Conservation (phyloP, 2,113 vertebrate species). For the Sigmodon hispidus region DNA sequence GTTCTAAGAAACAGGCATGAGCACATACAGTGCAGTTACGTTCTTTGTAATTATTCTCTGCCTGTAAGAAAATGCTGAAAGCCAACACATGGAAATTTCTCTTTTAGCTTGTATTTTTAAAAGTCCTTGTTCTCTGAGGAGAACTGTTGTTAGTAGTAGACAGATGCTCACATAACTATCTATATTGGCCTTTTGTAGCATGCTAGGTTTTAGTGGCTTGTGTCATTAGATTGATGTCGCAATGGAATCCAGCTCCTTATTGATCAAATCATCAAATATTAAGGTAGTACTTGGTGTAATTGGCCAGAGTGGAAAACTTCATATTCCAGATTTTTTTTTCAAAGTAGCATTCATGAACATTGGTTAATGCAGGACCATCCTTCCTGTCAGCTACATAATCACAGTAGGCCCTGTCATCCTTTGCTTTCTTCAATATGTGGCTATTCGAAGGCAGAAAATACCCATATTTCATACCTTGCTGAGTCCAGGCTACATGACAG, state of each 20-base stretch:
- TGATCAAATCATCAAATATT: background rate
- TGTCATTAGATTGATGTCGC: background rate
- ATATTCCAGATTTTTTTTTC: background rate
- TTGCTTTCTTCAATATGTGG: background rate
- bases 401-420: background rate
- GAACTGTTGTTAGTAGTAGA: background rate
- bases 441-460: background rate
- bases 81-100: background rate
- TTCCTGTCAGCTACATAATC: background rate
- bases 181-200: background rate
- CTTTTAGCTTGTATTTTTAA: background rate
- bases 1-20: background rate
- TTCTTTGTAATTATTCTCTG: background rate
- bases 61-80: background rate
- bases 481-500: fast-evolving
- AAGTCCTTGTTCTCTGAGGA: no score
- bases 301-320: background rate
- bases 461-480: no score
- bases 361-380: background rate
- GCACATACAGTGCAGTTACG: fast-evolving
- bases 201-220: background rate
- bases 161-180: background rate
- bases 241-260: no score
- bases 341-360: background rate
- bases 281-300: fast-evolving